Percentiles rank a stretch among this genome's conserved stretches.
Evolutionary conservation across 2,888 invertebrate species (phyloP).

Genomic region (Folsomia manolachei): DNA sequence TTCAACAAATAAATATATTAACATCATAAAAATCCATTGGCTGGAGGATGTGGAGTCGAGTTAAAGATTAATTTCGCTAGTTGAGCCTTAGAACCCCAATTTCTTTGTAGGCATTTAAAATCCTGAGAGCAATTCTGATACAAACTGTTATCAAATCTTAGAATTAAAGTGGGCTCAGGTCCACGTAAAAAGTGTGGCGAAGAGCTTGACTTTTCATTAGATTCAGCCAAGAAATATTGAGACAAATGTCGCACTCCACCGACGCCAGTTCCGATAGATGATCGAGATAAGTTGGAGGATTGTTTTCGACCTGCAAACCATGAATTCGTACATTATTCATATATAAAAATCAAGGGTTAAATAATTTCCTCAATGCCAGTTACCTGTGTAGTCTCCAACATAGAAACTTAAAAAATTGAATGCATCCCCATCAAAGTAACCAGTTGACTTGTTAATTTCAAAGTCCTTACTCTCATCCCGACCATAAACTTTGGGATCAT

Average conservation of each 20-base stretch:
- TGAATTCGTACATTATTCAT: background rate
- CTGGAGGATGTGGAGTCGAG: no score
- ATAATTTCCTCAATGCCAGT: background rate
- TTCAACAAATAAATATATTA: no score
- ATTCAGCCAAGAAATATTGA: background rate
- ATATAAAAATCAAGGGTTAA: background rate
- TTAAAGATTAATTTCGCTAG: slow-evolving; percentile 27
- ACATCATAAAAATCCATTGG: no score
- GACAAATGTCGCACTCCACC: background rate
- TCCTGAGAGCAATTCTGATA: slow-evolving; percentile 15
- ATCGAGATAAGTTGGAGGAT: no score
- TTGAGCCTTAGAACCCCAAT: slow-evolving; percentile 26
- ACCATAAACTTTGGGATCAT: slow-evolving; percentile 64
- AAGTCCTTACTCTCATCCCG: slow-evolving; percentile 50
- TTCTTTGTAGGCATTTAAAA: slow-evolving; percentile 16
- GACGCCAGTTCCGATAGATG: no score
- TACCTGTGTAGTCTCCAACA: slow-evolving; percentile 80
- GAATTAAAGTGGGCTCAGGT: slow-evolving; percentile 22
- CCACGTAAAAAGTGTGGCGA: slow-evolving; percentile 16
- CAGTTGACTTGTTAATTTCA: slow-evolving; percentile 70
- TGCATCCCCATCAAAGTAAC: slow-evolving; percentile 74
- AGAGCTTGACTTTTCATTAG: background rate
- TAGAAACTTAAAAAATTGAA: slow-evolving; percentile 77
- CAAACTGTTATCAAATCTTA: slow-evolving; percentile 3
- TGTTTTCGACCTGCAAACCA: slow-evolving; percentile 27